Percentiles rank a stretch among this genome's conserved stretches.
phyloP scores from a whole-genome alignment of 1,140 invertebrate species.

The Pseudachorutes palmiensis region DNA sequence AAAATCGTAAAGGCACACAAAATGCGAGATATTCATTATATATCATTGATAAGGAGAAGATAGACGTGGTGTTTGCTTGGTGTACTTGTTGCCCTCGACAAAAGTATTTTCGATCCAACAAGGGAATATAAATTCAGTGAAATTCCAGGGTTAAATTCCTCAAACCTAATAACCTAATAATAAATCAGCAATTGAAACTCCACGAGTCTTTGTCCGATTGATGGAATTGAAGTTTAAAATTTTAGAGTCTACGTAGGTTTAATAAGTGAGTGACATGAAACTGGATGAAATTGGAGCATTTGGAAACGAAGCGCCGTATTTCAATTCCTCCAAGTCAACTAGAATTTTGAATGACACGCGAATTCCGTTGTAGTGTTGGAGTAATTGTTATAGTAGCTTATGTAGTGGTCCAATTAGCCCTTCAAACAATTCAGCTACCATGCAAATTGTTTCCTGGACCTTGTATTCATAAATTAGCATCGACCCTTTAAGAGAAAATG shows the following conservation, averaged over 20 bases:
- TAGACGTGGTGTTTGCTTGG: not conserved
- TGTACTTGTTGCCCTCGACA: not conserved
- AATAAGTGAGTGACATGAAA: not conserved
- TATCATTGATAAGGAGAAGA: not conserved
- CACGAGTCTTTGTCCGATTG: not conserved
- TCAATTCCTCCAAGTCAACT: not conserved
- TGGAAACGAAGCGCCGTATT: not conserved
- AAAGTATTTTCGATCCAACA: not conserved
- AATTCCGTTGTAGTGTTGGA: not conserved
- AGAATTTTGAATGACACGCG: not conserved
- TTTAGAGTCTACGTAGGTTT: not conserved
- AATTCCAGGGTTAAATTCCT: not conserved
- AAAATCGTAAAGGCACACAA: not conserved
- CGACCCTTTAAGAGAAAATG: not conserved
- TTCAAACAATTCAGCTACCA: not conserved
- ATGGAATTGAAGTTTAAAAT: not conserved
- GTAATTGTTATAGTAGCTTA: not conserved
- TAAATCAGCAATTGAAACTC: constrained; percentile 1
- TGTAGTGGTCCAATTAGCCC: not conserved
- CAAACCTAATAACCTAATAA: not conserved
- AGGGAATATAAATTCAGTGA: not conserved
- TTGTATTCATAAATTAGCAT: not conserved
- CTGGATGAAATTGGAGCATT: not conserved
- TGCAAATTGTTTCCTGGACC: not conserved
- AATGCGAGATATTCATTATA: not conserved